Conservation (phyloP, 2,797 vertebrate species). For the Sebastes miniatus region DNA sequence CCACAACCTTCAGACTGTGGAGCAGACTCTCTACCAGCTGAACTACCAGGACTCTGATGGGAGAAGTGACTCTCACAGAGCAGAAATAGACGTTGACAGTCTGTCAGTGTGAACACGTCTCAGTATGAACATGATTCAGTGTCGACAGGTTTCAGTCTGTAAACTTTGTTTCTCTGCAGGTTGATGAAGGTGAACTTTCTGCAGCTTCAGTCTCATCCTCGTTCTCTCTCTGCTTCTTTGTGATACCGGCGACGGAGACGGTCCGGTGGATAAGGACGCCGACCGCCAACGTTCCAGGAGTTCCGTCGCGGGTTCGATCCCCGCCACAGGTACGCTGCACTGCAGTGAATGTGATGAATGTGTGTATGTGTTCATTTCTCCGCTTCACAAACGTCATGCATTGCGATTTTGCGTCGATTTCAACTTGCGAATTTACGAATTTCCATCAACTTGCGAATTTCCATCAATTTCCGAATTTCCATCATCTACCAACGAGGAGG, state of each 20-base stretch:
- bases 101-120: not conserved
- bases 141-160: too few species aligned
- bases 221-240: not conserved
- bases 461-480: not conserved
- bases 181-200: not conserved
- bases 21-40: not conserved
- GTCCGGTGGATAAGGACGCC: not conserved
- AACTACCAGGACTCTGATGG: not conserved
- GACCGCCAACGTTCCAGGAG: not conserved
- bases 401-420: too few species aligned
- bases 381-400: too few species aligned
- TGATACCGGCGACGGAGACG: not conserved
- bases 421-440: too few species aligned
- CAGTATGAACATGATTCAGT: not conserved
- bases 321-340: not conserved
- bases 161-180: not conserved
- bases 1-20: not conserved
- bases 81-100: too few species aligned
- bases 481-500: not conserved
- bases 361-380: too few species aligned
- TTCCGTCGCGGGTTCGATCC: not conserved
- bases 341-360: too few species aligned
- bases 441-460: too few species aligned
- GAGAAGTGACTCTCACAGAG: too few species aligned
- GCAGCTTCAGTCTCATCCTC: not conserved